Conservation (phyloP, 1,140 invertebrate species). For the Drosophila neocordata region DNA sequence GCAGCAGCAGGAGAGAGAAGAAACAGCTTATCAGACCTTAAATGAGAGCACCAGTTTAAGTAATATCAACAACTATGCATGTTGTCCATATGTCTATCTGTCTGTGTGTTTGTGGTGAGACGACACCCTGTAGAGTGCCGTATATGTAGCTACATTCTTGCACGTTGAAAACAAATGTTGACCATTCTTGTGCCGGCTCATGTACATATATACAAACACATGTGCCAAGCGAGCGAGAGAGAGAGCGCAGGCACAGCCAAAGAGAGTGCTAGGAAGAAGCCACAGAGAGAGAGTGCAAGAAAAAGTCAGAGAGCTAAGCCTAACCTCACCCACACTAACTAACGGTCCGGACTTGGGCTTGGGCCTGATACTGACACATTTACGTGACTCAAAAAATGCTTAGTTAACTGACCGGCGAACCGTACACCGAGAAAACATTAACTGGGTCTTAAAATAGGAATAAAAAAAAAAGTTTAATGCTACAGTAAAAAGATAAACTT, state of each 20-base stretch:
- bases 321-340: constrained; percentile 49
- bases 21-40: constrained; percentile 44
- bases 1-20: neutral
- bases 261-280: neutral
- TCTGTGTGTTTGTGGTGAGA: constrained; percentile 4
- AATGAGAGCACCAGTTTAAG: constrained; percentile 30
- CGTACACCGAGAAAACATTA: constrained; percentile 2
- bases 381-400: constrained; percentile 53
- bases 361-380: constrained; percentile 55
- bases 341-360: neutral
- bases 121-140: constrained; percentile 50
- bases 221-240: neutral
- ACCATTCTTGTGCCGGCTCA: constrained; percentile 42
- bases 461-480: no score
- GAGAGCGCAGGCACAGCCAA: neutral
- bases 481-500: no score
- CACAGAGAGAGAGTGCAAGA: neutral
- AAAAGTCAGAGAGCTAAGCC: constrained; percentile 28
- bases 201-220: constrained; percentile 13
- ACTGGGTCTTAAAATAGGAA: neutral
- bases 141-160: constrained; percentile 55
- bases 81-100: constrained; percentile 18
- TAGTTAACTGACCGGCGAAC: constrained; percentile 39
- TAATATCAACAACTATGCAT: constrained; percentile 19
- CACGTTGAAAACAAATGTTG: constrained; percentile 63